Base-by-base conservation (phyloP, 2,888 invertebrate species). In the Lutraria lutraria region DNA sequence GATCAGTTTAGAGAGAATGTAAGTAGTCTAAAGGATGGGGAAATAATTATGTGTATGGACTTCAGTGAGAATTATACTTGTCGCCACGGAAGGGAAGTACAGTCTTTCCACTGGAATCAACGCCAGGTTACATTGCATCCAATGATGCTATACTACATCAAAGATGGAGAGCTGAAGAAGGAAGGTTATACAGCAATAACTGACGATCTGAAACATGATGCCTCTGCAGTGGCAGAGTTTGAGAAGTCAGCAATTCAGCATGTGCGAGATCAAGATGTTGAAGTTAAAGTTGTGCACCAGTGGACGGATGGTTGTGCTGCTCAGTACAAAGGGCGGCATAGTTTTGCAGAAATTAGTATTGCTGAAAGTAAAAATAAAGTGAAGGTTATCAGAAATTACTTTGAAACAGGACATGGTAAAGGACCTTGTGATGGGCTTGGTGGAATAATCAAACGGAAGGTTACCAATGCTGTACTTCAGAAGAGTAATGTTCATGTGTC, bases 51-150 rank as follows among this genome's bases (percentile, higher is more conserved):
- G 83, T 63, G 86, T n/a, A 86, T 89, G 86, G 83, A 83, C 25
- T 86, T 86, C 52, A 84, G 83, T 81, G 89, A 89, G 72, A 83
- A 86, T 21, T 84, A 89, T n/a, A 81, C 86, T 53, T 86, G 84
- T 53, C 53, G 83, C n/a, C 29, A 86, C 56, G 84, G 85, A 52
- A 53, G 84, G n/a, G 89, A 87, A 81, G 81, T 87, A 0, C 89
- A 89, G 31, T 81, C 87, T 34, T 83, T 80, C 52, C 86, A 89
- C 60, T 89, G 89, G 87, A 87, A 85, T 53, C 85, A 89, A n/a
- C 83, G 53, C 53, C 84, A 87, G 54, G 84, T 87, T 12, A 89
- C 84, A 43, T 15, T 84, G 15, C 86, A 83, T 60, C 76, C 82
- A 34, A 83, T 88, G 72, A 85, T 85, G 76, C 21, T 85, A 25